These are phyloP conservation scores for Drosophila teissieri DNA, from an alignment of 1,140 invertebrate species.

Conservation along the genomic window DNA sequence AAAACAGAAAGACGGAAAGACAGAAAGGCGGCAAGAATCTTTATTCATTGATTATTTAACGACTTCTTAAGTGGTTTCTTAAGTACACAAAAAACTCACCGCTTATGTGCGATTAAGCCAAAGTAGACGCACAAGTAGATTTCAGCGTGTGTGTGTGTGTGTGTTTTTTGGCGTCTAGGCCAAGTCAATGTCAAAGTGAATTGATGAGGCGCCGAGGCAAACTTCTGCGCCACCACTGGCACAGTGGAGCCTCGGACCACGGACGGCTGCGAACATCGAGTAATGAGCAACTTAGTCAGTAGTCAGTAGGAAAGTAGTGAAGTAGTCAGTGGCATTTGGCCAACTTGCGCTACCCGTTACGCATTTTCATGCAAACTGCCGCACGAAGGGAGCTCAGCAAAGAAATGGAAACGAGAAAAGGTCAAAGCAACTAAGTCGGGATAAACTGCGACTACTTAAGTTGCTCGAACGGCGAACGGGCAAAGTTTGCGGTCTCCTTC, in stretches of 20 bases:
- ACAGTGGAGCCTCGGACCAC: slow-evolving; percentile 9
- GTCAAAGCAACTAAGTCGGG: slow-evolving; percentile 75
- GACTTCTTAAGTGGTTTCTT: slow-evolving; percentile 84
- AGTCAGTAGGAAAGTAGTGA: too few species aligned
- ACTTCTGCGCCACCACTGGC: slow-evolving; percentile 41
- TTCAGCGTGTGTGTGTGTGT: slow-evolving; percentile 29
- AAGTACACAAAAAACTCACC: slow-evolving; percentile 77
- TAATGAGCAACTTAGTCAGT: slow-evolving; percentile 26
- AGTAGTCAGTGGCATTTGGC: not conserved
- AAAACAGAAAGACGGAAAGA: not conserved
- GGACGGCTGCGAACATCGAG: slow-evolving; percentile 38
- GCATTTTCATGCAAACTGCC: slow-evolving; percentile 57
- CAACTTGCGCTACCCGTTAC: slow-evolving; percentile 9
- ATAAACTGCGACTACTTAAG: slow-evolving; percentile 71
- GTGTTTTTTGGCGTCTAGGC: slow-evolving; percentile 42
- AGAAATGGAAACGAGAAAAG: slow-evolving; percentile 40
- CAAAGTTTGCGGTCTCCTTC: slow-evolving; percentile 44
- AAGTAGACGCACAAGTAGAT: slow-evolving; percentile 51
- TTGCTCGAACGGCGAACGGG: slow-evolving; percentile 68
- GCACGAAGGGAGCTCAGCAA: slow-evolving; percentile 17
- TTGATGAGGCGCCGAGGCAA: slow-evolving; percentile 73
- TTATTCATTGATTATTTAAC: slow-evolving; percentile 84
- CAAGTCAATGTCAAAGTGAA: slow-evolving; percentile 73
- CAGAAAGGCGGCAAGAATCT: slow-evolving; percentile 58
- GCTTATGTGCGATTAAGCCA: slow-evolving; percentile 82